Percentiles rank a stretch among this genome's conserved stretches.
Conservation (phyloP, 1,140 invertebrate genomes). For the Aethina tumida region DNA sequence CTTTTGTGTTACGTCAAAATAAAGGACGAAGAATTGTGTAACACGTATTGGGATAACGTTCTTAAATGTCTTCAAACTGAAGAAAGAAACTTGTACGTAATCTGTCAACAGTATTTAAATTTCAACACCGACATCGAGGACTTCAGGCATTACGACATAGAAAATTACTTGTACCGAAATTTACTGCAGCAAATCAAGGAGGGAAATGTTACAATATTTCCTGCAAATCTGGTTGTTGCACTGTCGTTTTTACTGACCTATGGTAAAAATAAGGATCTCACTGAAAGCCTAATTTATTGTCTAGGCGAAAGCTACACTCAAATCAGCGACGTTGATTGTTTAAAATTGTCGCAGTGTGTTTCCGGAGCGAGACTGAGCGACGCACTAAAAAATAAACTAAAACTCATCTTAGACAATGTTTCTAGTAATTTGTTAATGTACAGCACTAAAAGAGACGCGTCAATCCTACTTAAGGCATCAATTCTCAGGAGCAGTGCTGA, state of each 20-base stretch:
- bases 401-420: neutral
- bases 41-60: conserved; percentile 36
- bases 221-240: conserved; percentile 34
- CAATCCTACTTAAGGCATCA: conserved; percentile 11
- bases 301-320: conserved; percentile 32
- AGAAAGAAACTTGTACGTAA: conserved; percentile 22
- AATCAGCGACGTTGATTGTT: conserved; percentile 34
- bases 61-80: conserved; percentile 25
- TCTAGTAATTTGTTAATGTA: conserved; percentile 5
- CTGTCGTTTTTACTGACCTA: conserved; percentile 41
- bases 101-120: conserved; percentile 41
- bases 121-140: conserved; percentile 41
- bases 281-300: conserved; percentile 30
- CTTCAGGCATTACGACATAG: conserved; percentile 38
- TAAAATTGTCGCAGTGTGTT: conserved; percentile 24
- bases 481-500: conserved; percentile 11
- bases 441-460: no score
- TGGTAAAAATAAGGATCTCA: conserved; percentile 29
- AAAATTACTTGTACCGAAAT: conserved; percentile 34
- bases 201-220: conserved; percentile 30
- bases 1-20: conserved; percentile 38
- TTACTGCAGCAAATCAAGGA: conserved; percentile 34
- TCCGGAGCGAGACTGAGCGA: neutral
- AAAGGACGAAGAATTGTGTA: conserved; percentile 33
- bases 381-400: conserved; percentile 6